These are phyloP conservation scores for Pararge aegeria DNA, from an alignment of 1,140 invertebrate species.

Conservation along the genomic window DNA sequence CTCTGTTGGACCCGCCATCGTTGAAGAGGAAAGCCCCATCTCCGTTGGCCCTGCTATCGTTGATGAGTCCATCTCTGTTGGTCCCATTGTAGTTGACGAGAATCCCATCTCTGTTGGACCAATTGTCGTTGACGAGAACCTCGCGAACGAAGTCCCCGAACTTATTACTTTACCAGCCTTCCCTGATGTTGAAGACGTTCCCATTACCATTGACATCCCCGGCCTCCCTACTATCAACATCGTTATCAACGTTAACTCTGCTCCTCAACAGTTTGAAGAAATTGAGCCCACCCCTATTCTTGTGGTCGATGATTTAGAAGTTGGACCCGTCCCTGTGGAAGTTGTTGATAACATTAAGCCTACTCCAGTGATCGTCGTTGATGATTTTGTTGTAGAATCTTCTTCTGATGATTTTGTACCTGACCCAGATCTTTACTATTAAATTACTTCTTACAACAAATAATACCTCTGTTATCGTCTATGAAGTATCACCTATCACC, in stretches of 20 bases:
- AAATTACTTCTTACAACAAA: no score
- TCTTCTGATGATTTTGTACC: neutral
- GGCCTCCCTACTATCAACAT: constrained; percentile 41
- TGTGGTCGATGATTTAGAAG: constrained; percentile 4
- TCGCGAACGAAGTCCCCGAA: neutral
- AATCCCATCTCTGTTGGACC: neutral
- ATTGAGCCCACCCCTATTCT: neutral
- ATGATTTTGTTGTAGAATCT: no score
- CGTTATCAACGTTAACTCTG: constrained; percentile 19
- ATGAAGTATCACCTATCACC: no score
- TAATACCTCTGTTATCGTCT: no score
- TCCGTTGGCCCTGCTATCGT: neutral
- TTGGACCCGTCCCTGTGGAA: neutral
- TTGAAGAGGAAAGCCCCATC: neutral
- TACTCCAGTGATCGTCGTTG: no score
- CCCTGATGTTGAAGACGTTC: neutral
- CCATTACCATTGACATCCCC: constrained; percentile 24
- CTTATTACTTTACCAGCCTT: neutral
- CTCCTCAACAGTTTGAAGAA: neutral
- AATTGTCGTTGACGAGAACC: neutral
- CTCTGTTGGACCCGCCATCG: neutral
- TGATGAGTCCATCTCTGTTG: neutral
- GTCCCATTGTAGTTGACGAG: neutral
- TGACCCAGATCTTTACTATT: neutral
- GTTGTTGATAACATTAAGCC: neutral